Base-by-base conservation (phyloP, 2,113 vertebrate genomes). In the Halcyon malimbica region DNA sequence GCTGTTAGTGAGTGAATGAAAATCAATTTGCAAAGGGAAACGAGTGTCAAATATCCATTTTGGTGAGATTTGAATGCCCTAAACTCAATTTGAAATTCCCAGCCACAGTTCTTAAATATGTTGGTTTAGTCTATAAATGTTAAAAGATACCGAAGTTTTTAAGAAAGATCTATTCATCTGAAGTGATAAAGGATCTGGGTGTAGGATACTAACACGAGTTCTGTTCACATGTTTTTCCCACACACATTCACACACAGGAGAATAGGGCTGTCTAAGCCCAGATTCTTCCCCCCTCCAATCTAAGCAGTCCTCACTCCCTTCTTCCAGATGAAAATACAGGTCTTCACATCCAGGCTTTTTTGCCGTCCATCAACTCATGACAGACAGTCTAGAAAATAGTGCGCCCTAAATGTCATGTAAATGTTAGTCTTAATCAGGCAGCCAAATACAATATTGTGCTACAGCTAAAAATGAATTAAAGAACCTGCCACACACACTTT, bases 381-480 rank as follows among this genome's bases (percentile, higher is more conserved):
- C 88, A 96, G 95, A 97, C 85, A 94, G 94, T 83, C 81, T 64
- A 97, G 95, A 96, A 97, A 95, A 84, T 29, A 96, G 59, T n/a
- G 28, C 77, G 44, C 86, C 83, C 87, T 78, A 94, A 96, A 96
- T 97, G 95, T 97, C 91, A 89, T 83, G 74, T 97, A 97, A 97
- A 96, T 96, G 83, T 96, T 97, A 96, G 90, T 96, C 48, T 92
- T 96, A 82, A 93, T 64, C 85, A 83, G 82, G 81, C 94, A 97
- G 95, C 96, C 96, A 98, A 97, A 96, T 78, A 78, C 91, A 97
- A 97, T 95, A 97, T 91, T 96, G 83, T 95, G 53, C 69, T 94
- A 83, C 91, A 94, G 87, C 86, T 96, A 93, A 96, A 97, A 97
- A 89, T 93, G 95, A 97, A 94, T 97, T 98, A 88, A 96, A 92